Conservation (phyloP, 2,797 vertebrate species). For the Meriones psammophilus region DNA sequence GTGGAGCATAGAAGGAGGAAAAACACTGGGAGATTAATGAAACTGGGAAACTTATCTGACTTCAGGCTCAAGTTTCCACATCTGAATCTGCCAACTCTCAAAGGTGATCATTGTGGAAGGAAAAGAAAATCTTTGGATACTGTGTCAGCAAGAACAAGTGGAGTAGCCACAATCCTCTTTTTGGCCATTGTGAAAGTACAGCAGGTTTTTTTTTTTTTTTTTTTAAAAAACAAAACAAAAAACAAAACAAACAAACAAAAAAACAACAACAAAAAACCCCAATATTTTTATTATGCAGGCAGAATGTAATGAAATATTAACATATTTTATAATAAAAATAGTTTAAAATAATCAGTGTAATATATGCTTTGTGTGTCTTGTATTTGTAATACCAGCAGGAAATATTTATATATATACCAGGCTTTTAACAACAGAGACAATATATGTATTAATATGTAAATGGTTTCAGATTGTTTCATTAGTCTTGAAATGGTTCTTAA, state of each 20-base stretch:
- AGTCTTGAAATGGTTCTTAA: slow-evolving; percentile 21
- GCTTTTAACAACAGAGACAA: slow-evolving; percentile 62
- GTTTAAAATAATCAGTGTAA: slow-evolving; percentile 38
- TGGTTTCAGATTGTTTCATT: slow-evolving; percentile 58
- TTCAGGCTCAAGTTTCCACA: slow-evolving; percentile 10
- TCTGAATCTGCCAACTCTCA: background rate
- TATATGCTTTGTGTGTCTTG: slow-evolving; percentile 37
- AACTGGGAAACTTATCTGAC: background rate
- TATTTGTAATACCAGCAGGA: slow-evolving; percentile 67
- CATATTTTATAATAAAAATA: slow-evolving; percentile 68
- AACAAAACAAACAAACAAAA: too few relatives aligned
- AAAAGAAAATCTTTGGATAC: slow-evolving; percentile 29
- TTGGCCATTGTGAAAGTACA: background rate
- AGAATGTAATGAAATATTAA: background rate
- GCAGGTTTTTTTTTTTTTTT: background rate
- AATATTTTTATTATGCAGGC: background rate
- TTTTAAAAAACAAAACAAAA: too few relatives aligned
- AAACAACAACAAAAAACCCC: too few relatives aligned
- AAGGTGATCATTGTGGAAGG: background rate
- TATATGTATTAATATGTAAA: slow-evolving; percentile 61
- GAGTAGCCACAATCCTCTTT: background rate
- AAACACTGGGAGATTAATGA: background rate
- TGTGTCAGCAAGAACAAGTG: background rate
- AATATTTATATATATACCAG: slow-evolving; percentile 73
- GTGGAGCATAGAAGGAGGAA: background rate